Evolutionary conservation across 2,797 vertebrate genomes (phyloP).

Genomic region (Caiman crocodilus): DNA sequence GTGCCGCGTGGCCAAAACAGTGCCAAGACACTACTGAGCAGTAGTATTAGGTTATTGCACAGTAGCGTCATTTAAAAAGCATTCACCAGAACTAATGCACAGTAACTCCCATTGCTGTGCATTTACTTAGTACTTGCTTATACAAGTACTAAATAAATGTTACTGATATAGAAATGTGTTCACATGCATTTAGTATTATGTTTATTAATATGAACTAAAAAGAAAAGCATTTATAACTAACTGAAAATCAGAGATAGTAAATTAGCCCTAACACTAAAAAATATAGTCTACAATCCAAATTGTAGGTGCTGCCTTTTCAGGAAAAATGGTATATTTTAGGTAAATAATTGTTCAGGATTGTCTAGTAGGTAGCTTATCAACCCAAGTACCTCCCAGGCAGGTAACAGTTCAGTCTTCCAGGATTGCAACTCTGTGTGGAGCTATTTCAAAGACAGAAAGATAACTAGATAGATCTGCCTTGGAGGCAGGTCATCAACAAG

Average conservation of each 20-base stretch:
- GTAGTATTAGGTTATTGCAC: too few species aligned
- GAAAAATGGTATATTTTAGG: slow-evolving; percentile 37
- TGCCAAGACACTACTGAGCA: too few species aligned
- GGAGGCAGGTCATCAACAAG: slow-evolving; percentile 76
- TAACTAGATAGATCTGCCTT: slow-evolving; percentile 80
- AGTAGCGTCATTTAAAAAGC: too few species aligned
- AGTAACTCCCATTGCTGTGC: too few species aligned
- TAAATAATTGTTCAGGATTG: slow-evolving; percentile 72
- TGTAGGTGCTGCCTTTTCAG: slow-evolving; percentile 1
- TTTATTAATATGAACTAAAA: neutral
- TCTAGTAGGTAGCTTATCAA: slow-evolving; percentile 63
- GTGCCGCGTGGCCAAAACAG: too few species aligned
- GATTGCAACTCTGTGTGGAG: slow-evolving; percentile 51
- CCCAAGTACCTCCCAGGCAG: slow-evolving; percentile 63
- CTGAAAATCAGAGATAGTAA: slow-evolving; percentile 18
- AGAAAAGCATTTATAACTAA: slow-evolving; percentile 28
- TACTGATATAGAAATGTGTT: neutral
- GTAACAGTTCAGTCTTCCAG: slow-evolving; percentile 51
- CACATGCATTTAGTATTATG: too few species aligned
- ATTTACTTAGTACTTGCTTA: too few species aligned
- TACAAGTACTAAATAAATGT: neutral
- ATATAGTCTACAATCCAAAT: slow-evolving; percentile 31
- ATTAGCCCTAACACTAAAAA: slow-evolving; percentile 45
- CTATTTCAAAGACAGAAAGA: slow-evolving; percentile 77
- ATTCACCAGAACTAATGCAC: too few species aligned